phyloP scores from a whole-genome alignment of 1,140 invertebrate species.

The Mizuhopecten yessoensis region DNA sequence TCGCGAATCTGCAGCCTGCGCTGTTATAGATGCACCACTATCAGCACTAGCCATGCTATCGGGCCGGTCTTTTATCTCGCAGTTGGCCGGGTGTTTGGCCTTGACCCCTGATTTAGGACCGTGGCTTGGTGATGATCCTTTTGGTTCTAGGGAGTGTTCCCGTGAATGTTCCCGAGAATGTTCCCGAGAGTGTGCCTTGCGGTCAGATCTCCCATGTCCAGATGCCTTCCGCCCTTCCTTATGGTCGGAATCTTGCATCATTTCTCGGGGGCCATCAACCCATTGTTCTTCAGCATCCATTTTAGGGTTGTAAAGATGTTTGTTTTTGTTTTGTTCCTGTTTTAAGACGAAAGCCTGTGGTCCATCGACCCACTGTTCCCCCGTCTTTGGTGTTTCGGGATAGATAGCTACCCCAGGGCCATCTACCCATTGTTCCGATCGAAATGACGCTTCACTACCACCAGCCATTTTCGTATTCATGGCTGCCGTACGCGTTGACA shows the following conservation, averaged over 20 bases:
- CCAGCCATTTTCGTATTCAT: not conserved
- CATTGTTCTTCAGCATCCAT: slow-evolving; percentile 94
- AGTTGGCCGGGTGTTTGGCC: slow-evolving; percentile 58
- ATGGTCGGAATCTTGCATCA: slow-evolving; percentile 63
- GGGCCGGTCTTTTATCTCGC: slow-evolving; percentile 71
- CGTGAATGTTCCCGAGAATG: slow-evolving; percentile 53
- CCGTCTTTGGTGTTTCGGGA: slow-evolving; percentile 69
- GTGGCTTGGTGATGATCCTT: slow-evolving; percentile 49
- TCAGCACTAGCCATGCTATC: slow-evolving; percentile 76
- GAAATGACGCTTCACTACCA: slow-evolving; percentile 3
- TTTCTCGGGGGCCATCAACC: slow-evolving; percentile 92
- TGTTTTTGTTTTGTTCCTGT: slow-evolving; percentile 64
- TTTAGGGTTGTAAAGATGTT: slow-evolving; percentile 74
- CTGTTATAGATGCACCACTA: slow-evolving; percentile 69
- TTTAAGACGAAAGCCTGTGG: slow-evolving; percentile 77
- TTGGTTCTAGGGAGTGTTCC: slow-evolving; percentile 50
- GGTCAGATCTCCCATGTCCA: slow-evolving; percentile 59
- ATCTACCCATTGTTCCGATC: slow-evolving; percentile 97
- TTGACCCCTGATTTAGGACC: slow-evolving; percentile 60
- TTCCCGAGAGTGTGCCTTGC: slow-evolving; percentile 68
- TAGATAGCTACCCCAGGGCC: slow-evolving; percentile 87
- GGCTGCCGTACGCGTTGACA: not conserved
- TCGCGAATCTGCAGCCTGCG: slow-evolving; percentile 72
- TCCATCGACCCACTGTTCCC: slow-evolving; percentile 82
- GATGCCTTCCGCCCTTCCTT: slow-evolving; percentile 41